Conservation (phyloP, 2,797 vertebrate genomes). For the Pachyuromys duprasi region DNA sequence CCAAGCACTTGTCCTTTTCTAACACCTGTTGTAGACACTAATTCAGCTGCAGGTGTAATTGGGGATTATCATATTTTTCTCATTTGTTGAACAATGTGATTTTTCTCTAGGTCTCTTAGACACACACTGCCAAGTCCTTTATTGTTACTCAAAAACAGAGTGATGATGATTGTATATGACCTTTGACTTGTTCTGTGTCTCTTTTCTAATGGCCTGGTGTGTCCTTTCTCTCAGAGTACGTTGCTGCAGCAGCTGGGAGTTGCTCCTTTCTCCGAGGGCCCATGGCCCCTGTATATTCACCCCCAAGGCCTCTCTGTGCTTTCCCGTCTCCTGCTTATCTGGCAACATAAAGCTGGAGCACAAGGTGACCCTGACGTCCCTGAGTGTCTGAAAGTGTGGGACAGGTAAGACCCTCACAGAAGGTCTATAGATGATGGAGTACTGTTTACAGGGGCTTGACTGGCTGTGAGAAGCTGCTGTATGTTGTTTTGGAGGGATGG, state of each 20-base stretch:
- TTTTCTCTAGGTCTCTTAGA: neutral
- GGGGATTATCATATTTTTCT: neutral
- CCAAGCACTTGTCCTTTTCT: neutral
- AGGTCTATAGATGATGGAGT: neutral
- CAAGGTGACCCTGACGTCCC: constrained; percentile 97
- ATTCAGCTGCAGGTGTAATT: neutral
- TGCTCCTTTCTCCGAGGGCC: constrained; percentile 96
- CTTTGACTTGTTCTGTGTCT: neutral
- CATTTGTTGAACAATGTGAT: constrained; percentile 13
- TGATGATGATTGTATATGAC: neutral
- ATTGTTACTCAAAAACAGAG: neutral
- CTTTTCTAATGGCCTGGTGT: constrained; percentile 46
- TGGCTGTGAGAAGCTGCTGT: neutral
- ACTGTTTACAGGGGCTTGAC: neutral
- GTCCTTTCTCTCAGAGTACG: constrained; percentile 90
- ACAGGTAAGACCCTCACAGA: constrained; percentile 90
- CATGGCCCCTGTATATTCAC: constrained; percentile 98
- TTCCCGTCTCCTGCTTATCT: constrained; percentile 96
- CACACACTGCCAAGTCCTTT: neutral
- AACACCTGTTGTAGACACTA: neutral
- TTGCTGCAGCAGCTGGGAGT: constrained; percentile 97
- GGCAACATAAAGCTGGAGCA: constrained; percentile 96
- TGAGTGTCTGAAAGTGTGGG: constrained; percentile 98
- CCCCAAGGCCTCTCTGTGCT: constrained; percentile 97
- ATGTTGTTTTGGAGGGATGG: neutral